Evolutionary conservation across 2,888 invertebrate genomes (phyloP).

Genomic region (Platycheirus albimanus): DNA sequence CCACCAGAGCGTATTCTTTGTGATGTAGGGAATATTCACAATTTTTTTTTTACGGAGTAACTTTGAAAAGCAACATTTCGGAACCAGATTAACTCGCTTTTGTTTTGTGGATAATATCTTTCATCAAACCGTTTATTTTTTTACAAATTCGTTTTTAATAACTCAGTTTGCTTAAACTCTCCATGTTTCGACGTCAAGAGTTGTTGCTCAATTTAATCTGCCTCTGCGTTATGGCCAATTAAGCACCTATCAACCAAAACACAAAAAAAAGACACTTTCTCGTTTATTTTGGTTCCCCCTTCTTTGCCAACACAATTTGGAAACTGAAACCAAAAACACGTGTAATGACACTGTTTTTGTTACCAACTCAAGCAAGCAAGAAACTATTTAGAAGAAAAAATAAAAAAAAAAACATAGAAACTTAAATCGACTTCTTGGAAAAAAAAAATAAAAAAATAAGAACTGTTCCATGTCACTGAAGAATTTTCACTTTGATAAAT

Average conservation of each 20-base stretch:
- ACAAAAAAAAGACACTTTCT: not conserved
- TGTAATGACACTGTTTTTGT: constrained; percentile 26
- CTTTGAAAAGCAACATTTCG: too few species aligned
- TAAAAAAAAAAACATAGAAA: not conserved
- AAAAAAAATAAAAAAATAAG: not conserved
- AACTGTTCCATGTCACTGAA: constrained; percentile 29
- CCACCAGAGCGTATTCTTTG: too few species aligned
- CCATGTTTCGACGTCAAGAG: too few species aligned
- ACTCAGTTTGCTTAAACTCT: too few species aligned
- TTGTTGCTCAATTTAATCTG: not conserved
- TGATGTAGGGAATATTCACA: too few species aligned
- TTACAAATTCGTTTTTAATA: too few species aligned
- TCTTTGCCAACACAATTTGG: not conserved
- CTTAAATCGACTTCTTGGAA: constrained; percentile 1
- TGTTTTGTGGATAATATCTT: too few species aligned
- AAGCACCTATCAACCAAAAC: constrained; percentile 8
- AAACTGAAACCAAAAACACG: constrained; percentile 12
- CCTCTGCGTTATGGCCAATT: constrained; percentile 11
- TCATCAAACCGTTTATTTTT: too few species aligned
- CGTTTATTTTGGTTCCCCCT: not conserved
- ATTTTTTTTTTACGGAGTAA: too few species aligned
- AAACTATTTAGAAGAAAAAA: not conserved
- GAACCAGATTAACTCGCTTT: too few species aligned
- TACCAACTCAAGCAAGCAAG: constrained; percentile 17
- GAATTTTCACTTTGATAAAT: constrained; percentile 43